Conservation (phyloP, 2,113 vertebrate genomes). For the Festucalex cinctus region DNA sequence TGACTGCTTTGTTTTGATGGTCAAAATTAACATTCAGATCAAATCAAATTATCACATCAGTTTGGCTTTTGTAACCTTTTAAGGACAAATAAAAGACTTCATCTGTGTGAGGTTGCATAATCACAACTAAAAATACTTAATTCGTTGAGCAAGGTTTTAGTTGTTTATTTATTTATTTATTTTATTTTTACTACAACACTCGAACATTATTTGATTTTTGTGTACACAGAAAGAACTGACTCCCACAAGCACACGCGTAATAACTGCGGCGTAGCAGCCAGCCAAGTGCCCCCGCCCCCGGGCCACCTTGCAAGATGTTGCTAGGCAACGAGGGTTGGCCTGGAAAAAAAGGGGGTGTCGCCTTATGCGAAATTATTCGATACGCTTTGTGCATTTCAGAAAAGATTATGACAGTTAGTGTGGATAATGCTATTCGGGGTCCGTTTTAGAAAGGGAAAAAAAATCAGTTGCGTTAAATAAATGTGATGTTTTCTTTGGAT, state of each 20-base stretch:
- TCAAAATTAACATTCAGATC: no score
- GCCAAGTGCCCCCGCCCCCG: conserved; percentile 60
- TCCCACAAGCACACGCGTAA: conserved; percentile 43
- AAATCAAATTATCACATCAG: no score
- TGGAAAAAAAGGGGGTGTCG: conserved; percentile 40
- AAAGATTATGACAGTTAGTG: background rate
- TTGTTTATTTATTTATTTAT: no score
- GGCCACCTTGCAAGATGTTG: conserved; percentile 61
- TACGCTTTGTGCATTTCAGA: background rate
- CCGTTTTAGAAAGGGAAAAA: background rate
- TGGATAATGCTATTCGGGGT: background rate
- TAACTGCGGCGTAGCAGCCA: conserved; percentile 66
- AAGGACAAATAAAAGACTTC: no score
- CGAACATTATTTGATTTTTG: background rate
- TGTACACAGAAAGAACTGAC: conserved; percentile 7
- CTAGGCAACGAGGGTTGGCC: conserved; percentile 60
- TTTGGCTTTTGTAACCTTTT: no score
- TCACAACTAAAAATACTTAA: background rate
- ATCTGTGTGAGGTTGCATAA: no score
- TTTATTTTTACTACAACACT: background rate
- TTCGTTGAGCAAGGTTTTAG: background rate
- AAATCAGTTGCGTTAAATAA: background rate
- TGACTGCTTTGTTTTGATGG: no score
- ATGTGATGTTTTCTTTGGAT: background rate
- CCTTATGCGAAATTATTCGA: conserved; percentile 4